Conservation (phyloP, 1,140 invertebrate genomes). For the Yoshiicerus persimilis region DNA sequence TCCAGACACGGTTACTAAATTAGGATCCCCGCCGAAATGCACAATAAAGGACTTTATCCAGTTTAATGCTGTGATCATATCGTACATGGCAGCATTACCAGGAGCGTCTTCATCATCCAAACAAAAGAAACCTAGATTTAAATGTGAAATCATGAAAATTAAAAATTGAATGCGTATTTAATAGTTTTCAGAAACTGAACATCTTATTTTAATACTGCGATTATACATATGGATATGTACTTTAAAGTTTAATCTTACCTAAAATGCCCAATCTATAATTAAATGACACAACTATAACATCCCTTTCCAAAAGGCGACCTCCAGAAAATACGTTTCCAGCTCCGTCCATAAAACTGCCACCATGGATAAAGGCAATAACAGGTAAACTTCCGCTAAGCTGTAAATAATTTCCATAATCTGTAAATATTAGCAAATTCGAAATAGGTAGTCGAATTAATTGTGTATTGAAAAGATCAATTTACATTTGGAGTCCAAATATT, state of each 20-base stretch:
- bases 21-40: conserved; percentile 33
- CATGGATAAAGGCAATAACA: conserved; percentile 28
- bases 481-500: conserved; percentile 29
- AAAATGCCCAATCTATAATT: conserved; percentile 32
- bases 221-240: no score
- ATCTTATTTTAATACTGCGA: no score
- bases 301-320: conserved; percentile 2
- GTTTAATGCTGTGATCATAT: conserved; percentile 18
- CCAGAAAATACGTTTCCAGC: neutral
- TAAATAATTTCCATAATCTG: neutral
- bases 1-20: conserved; percentile 31
- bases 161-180: no score
- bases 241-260: neutral
- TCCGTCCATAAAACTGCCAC: conserved; percentile 25
- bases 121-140: neutral
- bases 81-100: conserved; percentile 42
- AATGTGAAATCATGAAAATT: neutral
- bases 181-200: no score
- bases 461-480: neutral
- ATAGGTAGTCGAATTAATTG: no score
- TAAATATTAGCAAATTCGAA: no score
- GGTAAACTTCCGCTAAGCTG: neutral
- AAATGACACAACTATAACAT: conserved; percentile 16
- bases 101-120: conserved; percentile 5
- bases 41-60: conserved; percentile 27